phyloP scores from a whole-genome alignment of 2,888 invertebrate species.

The Aleiodes testaceus region DNA sequence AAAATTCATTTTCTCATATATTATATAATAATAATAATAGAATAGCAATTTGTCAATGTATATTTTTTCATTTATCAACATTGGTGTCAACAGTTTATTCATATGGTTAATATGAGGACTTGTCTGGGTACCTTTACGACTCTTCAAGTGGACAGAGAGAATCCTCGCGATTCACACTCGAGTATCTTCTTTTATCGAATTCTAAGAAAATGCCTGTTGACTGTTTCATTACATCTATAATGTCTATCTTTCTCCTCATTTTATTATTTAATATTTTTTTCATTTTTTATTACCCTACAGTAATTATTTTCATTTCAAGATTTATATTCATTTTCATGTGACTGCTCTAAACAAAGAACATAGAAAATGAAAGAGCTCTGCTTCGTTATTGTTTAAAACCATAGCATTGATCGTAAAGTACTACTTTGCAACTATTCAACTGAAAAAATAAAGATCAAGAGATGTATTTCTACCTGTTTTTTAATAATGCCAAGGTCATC shows the following conservation, averaged over 20 bases:
- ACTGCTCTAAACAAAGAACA: no score
- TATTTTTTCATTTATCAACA: conserved; percentile 6
- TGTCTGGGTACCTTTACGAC: conserved; percentile 10
- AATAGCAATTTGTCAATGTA: not conserved
- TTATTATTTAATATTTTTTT: not conserved
- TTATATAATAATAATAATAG: not conserved
- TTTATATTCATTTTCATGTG: conserved; percentile 4
- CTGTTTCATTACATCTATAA: conserved; percentile 11
- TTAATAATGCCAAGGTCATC: conserved; percentile 54
- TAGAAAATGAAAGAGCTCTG: not conserved
- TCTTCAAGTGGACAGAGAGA: conserved; percentile 24
- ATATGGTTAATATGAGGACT: conserved; percentile 21
- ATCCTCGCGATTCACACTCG: conserved; percentile 25
- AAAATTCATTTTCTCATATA: conserved; percentile 2
- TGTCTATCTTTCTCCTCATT: conserved; percentile 10
- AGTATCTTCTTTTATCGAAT: not conserved
- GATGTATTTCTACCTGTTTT: conserved; percentile 59
- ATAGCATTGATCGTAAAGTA: not conserved
- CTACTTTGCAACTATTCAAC: not conserved
- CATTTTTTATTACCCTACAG: not conserved
- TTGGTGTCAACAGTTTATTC: conserved; percentile 20
- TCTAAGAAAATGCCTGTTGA: conserved; percentile 14
- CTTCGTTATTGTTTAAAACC: not conserved
- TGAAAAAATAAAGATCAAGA: conserved; percentile 17
- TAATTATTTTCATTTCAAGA: not conserved